Conservation (phyloP, 37 sponge, comb jelly and placozoan species). For the Chondrilla cf. caribensis region DNA sequence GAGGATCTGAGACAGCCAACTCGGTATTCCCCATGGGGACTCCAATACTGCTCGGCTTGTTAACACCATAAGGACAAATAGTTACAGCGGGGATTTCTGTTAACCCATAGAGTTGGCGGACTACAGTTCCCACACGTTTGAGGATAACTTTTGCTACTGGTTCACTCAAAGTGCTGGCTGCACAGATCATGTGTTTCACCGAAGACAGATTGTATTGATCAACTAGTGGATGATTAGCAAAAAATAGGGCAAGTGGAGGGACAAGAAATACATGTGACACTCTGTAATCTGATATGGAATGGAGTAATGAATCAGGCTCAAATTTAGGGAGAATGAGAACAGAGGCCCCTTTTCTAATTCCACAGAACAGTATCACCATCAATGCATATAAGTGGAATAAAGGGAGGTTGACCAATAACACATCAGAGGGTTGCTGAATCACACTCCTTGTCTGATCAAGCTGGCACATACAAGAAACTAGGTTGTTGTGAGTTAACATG, state of each 20-base stretch:
- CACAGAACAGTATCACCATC: too few species aligned
- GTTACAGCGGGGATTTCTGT: conserved; percentile 77
- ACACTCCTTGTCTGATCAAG: conserved; percentile 31
- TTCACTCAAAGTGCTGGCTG: conserved; percentile 79
- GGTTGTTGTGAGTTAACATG: too few species aligned
- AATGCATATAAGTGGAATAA: conserved; percentile 86
- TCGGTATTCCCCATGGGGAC: conserved; percentile 35
- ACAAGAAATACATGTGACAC: too few species aligned
- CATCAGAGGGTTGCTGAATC: not conserved
- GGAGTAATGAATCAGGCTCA: too few species aligned
- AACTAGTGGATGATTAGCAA: too few species aligned
- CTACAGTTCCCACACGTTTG: conserved; percentile 18
- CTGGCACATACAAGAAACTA: conserved; percentile 48
- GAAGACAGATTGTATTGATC: too few species aligned
- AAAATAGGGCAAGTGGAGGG: too few species aligned
- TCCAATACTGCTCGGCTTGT: conserved; percentile 60
- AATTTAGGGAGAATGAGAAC: too few species aligned
- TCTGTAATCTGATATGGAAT: too few species aligned
- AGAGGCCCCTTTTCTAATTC: too few species aligned
- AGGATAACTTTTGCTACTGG: conserved; percentile 43
- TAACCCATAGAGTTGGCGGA: conserved; percentile 77
- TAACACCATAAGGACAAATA: conserved; percentile 16
- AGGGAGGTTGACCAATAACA: conserved; percentile 51
- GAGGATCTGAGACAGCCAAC: conserved; percentile 49
- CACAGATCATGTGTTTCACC: conserved; percentile 54